Base-by-base conservation (phyloP, 2,888 invertebrate genomes). In the Hipparchia semele region DNA sequence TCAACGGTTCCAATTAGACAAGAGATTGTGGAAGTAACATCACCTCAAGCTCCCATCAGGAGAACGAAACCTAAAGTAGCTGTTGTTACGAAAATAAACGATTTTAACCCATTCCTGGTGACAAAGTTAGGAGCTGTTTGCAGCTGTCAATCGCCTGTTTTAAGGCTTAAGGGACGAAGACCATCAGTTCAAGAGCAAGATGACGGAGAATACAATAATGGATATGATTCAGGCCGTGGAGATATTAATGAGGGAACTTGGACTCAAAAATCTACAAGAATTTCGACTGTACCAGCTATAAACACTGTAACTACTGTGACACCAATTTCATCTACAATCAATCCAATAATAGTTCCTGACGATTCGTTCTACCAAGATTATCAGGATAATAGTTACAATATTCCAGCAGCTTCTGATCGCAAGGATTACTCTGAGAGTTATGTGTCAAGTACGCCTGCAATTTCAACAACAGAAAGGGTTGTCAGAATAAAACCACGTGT, bases 51-150 rank as follows among this genome's bases (percentile, higher is more conserved):
- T 8, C 88, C 89, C 23, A 74, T 83, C 66, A 84, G 89, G 71
- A 88, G 87, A 82, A 86, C 84, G 0, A 94, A 93, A 77, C 94
- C 94, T 45, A 94, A 94, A 80, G 94, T 94, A 56, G 94, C 94
- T 59, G 95, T 96, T 8, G 95, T 96, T 2, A 95, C 96, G 0
- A 96, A 96, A 84, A 94, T 96, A 76, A 96, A 96, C 79, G 96
- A 96, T 79, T 95, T 96, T 78, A 96, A 96, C 85, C 96, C 96
- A 0, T 87, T 96, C 8, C 90, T 96, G 23, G 94, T 96, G 0
- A 95, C 96, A 59, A 97, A 97, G 88, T 88, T 97, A 10, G 96
- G 96, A 3, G 96, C 96, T 4, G 96, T 96, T 70, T 97, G 96
- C 79, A 96, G 96, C 71, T 97, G 96, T 81, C 94, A 94, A 77